Evolutionary conservation across 1,140 invertebrate genomes (phyloP).

Genomic region (Ceratosolen solmsi): DNA sequence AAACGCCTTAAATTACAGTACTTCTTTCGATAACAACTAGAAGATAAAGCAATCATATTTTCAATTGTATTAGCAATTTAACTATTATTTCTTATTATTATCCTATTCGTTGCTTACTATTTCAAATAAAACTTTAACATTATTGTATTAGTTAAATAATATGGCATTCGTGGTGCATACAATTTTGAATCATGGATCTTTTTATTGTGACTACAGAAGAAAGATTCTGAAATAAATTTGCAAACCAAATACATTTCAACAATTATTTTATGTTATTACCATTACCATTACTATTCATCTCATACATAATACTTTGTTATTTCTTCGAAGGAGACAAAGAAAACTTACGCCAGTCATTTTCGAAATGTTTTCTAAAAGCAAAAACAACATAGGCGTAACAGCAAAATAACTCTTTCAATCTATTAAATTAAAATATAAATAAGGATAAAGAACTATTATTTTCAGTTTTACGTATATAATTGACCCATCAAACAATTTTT

Average conservation of each 20-base stretch:
- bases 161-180: background rate
- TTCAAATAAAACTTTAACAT: background rate
- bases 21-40: no score
- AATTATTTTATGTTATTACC: background rate
- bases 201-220: background rate
- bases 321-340: background rate
- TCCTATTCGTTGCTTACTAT: background rate
- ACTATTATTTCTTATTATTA: background rate
- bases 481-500: no score
- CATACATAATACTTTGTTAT: background rate
- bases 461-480: no score
- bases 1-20: no score
- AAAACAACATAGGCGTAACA: background rate
- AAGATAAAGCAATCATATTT: no score
- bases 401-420: background rate
- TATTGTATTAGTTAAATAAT: background rate
- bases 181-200: conserved; percentile 1
- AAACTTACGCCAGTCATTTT: background rate
- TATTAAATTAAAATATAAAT: no score
- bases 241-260: background rate
- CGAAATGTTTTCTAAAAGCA: background rate
- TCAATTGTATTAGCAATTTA: background rate
- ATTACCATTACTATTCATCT: background rate
- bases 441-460: no score
- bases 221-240: background rate